These are phyloP conservation scores for Magallana nippona DNA, from an alignment of 2,888 invertebrate genomes.

Conservation along the genomic window DNA sequence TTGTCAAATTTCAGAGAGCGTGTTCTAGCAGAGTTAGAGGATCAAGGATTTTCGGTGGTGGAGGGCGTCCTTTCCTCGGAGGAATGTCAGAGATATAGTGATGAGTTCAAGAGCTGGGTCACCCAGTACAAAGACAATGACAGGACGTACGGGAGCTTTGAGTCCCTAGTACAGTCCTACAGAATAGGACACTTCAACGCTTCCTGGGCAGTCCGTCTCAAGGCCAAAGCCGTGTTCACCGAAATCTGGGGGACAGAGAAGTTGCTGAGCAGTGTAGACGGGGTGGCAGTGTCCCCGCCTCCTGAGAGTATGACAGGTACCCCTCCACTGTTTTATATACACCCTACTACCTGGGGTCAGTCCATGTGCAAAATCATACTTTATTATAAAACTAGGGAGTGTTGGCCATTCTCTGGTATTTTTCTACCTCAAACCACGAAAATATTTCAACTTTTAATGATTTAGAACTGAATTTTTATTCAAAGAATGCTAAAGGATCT, in stretches of 20 bases:
- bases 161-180: conserved; percentile 62
- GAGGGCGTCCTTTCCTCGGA: conserved; percentile 49
- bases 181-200: conserved; percentile 60
- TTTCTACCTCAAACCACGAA: too few relatives aligned
- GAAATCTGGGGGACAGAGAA: conserved; percentile 70
- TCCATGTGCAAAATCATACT: too few relatives aligned
- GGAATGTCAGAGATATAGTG: conserved; percentile 57
- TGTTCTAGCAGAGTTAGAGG: conserved; percentile 51
- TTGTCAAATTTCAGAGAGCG: conserved; percentile 33
- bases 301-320: conserved; percentile 59
- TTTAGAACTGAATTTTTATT: too few relatives aligned
- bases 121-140: conserved; percentile 46
- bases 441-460: too few relatives aligned
- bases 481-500: too few relatives aligned
- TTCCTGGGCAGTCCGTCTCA: conserved; percentile 61
- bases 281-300: conserved; percentile 66
- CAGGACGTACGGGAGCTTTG: conserved; percentile 34
- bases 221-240: conserved; percentile 62
- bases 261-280: conserved; percentile 67
- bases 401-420: too few relatives aligned
- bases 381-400: too few relatives aligned
- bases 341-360: too few relatives aligned
- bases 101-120: conserved; percentile 56
- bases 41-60: conserved; percentile 59
- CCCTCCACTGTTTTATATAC: neutral